A percentile compares a stretch with the other conserved stretches of the same genome.
Conservation (phyloP, 2,113 vertebrate species). For the Nothocercus julius region DNA sequence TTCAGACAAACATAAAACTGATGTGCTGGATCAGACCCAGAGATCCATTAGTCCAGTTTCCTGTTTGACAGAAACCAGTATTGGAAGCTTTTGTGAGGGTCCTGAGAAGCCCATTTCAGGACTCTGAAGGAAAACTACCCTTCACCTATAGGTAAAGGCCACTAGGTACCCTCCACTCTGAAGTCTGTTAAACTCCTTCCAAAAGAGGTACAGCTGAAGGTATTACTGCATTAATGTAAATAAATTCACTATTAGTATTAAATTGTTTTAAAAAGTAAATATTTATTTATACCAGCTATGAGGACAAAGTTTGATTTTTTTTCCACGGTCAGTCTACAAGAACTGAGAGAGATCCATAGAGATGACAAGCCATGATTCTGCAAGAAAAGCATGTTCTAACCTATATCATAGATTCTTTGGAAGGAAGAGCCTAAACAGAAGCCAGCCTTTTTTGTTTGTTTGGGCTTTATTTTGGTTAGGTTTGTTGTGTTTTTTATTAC, state of each 20-base stretch:
- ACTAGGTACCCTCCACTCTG: background rate
- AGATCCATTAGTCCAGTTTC: slow-evolving; percentile 42
- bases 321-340: background rate
- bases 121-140: background rate
- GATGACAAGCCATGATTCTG: background rate
- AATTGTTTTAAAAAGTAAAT: background rate
- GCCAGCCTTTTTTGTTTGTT: background rate
- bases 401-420: background rate
- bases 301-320: background rate
- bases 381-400: background rate
- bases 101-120: background rate
- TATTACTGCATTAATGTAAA: background rate
- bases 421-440: slow-evolving; percentile 11
- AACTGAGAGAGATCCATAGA: background rate
- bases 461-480: background rate
- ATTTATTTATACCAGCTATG: slow-evolving; percentile 36
- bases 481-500: slow-evolving; percentile 69
- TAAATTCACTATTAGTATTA: slow-evolving; percentile 34
- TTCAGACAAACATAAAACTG: slow-evolving; percentile 2
- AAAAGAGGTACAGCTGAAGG: background rate
- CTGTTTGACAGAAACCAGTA: background rate
- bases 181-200: background rate
- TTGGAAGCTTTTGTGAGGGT: background rate
- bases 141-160: background rate
- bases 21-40: slow-evolving; percentile 38